Conservation (phyloP, 2,888 invertebrate species). For the Pseudococcus viburni region DNA sequence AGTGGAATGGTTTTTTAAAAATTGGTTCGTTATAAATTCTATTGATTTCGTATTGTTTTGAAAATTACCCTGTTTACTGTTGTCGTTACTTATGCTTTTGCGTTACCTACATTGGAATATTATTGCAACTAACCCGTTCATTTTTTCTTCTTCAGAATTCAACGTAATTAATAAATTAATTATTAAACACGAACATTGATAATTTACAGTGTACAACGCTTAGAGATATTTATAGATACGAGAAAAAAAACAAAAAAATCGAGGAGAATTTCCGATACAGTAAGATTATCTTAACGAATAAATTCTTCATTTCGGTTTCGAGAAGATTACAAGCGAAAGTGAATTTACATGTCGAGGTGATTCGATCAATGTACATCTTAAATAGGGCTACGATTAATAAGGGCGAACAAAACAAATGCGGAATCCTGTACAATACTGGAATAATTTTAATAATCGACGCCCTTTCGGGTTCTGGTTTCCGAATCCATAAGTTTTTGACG, state of each 20-base stretch:
- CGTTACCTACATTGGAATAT: constrained; percentile 19
- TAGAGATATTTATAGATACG: not conserved
- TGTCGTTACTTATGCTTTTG: constrained; percentile 40
- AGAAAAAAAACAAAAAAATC: not conserved
- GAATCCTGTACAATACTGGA: constrained; percentile 7
- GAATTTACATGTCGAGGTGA: constrained; percentile 30
- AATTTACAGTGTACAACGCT: constrained; percentile 48
- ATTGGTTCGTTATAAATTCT: constrained; percentile 51
- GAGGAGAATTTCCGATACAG: not conserved
- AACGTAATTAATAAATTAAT: constrained; percentile 45
- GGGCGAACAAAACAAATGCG: constrained; percentile 36
- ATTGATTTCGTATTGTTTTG: constrained; percentile 51
- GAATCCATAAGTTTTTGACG: not conserved
- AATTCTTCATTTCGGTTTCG: constrained; percentile 25
- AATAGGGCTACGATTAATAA: not conserved
- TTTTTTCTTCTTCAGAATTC: constrained; percentile 32
- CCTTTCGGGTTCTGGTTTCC: no score
- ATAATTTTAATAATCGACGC: constrained; percentile 55
- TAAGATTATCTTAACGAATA: constrained; percentile 39
- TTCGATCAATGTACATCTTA: constrained; percentile 19
- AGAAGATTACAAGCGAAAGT: constrained; percentile 16
- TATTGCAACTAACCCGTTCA: constrained; percentile 43
- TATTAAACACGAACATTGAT: constrained; percentile 36
- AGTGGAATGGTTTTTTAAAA: constrained; percentile 47
- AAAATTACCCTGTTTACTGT: constrained; percentile 61